Evolutionary conservation across 2,888 invertebrate genomes (phyloP).

Genomic region (Hemistola chrysoprasaria): DNA sequence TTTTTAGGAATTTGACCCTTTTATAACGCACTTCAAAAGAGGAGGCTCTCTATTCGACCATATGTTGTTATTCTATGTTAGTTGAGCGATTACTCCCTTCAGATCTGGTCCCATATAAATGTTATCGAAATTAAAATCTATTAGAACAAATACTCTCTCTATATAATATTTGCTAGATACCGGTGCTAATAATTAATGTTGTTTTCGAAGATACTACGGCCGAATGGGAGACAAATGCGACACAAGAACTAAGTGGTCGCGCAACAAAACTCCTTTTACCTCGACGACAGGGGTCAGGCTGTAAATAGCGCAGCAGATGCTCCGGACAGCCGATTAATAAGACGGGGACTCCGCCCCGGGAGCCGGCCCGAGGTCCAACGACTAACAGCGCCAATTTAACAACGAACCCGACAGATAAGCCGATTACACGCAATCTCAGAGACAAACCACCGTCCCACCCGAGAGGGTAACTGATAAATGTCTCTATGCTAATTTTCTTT

Average conservation of each 20-base stretch:
- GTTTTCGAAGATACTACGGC: slow-evolving; percentile 25
- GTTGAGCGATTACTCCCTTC: too few relatives aligned
- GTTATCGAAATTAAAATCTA: too few relatives aligned
- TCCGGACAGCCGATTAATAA: slow-evolving; percentile 80
- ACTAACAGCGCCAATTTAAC: slow-evolving; percentile 52
- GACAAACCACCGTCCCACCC: slow-evolving; percentile 44
- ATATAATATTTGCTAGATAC: too few relatives aligned
- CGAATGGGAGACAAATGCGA: slow-evolving; percentile 41
- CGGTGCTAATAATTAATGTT: slow-evolving; percentile 35
- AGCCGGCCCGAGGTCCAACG: slow-evolving; percentile 11
- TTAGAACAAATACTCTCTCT: too few relatives aligned
- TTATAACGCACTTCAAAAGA: too few relatives aligned
- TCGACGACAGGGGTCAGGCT: slow-evolving; percentile 67
- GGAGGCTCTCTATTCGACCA: too few relatives aligned
- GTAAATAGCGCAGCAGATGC: slow-evolving; percentile 73
- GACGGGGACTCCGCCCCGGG: slow-evolving; percentile 63
- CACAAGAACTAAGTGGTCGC: slow-evolving; percentile 54
- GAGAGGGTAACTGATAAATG: slow-evolving; percentile 36
- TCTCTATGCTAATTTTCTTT: slow-evolving; percentile 46
- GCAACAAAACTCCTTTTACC: slow-evolving; percentile 48
- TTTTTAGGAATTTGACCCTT: too few relatives aligned
- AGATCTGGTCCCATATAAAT: too few relatives aligned
- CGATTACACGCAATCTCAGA: slow-evolving; percentile 58
- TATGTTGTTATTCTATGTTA: too few relatives aligned
- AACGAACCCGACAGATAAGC: slow-evolving; percentile 58